phyloP scores from a whole-genome alignment of 2,113 vertebrate species.

The Proterorhinus semilunaris region DNA sequence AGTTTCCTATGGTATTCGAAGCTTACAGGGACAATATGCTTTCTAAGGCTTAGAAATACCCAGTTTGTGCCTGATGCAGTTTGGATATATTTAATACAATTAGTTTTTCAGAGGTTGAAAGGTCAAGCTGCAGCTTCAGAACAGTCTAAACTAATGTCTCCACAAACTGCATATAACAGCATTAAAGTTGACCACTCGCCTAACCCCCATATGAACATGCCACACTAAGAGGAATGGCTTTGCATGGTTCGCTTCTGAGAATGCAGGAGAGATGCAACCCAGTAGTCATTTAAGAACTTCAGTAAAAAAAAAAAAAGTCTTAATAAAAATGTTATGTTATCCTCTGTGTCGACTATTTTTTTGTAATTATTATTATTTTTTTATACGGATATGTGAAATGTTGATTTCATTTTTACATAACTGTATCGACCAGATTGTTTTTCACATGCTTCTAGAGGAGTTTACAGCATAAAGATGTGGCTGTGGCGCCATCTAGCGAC shows the following conservation, averaged over 20 bases:
- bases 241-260: conserved; percentile 64
- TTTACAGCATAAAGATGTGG: conserved; percentile 1
- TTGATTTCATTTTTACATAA: neutral
- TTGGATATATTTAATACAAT: conserved; percentile 25
- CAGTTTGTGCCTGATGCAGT: conserved; percentile 5
- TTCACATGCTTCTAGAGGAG: neutral
- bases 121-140: conserved; percentile 20
- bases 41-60: conserved; percentile 43
- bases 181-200: conserved; percentile 47
- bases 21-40: conserved; percentile 23
- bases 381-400: neutral
- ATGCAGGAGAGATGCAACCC: conserved; percentile 52
- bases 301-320: conserved; percentile 39
- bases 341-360: conserved; percentile 37
- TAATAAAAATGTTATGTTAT: conserved; percentile 56
- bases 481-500: conserved; percentile 53
- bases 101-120: conserved; percentile 27
- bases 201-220: conserved; percentile 44
- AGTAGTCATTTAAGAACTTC: conserved; percentile 49
- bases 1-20: conserved; percentile 10
- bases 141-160: conserved; percentile 7
- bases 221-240: conserved; percentile 56
- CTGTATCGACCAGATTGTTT: neutral
- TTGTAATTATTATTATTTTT: conserved; percentile 10
- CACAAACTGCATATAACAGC: conserved; percentile 20